Evolutionary conservation across 2,888 invertebrate genomes (phyloP).

Genomic region (Meteorus cinctellus): DNA sequence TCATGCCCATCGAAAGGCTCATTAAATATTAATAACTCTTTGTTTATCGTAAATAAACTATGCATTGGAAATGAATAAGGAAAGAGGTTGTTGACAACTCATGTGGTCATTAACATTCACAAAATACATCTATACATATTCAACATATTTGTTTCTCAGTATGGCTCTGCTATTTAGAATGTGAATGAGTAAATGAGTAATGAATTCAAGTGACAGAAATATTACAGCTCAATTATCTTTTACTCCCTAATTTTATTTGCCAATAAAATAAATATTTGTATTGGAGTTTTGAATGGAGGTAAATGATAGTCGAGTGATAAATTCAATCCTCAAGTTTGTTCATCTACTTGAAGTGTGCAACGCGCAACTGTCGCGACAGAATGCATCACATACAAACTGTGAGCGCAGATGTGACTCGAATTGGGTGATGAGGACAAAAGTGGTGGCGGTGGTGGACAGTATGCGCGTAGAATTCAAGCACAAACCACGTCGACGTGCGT

Average conservation of each 20-base stretch:
- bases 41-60: too few species aligned
- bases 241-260: not conserved
- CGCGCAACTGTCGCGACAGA: constrained; percentile 2
- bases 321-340: not conserved
- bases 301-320: not conserved
- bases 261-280: not conserved
- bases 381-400: not conserved
- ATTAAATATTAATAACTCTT: too few species aligned
- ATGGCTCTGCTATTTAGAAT: too few species aligned
- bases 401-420: constrained; percentile 23
- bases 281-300: not conserved
- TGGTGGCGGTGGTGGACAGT: not conserved
- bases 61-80: too few species aligned
- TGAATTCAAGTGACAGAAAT: too few species aligned
- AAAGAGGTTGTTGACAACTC: too few species aligned
- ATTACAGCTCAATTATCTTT: not conserved
- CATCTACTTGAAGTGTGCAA: constrained; percentile 21
- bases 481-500: not conserved
- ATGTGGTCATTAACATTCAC: too few species aligned
- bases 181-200: too few species aligned
- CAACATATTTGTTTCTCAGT: too few species aligned
- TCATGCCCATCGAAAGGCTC: too few species aligned
- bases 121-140: too few species aligned
- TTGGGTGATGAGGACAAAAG: constrained; percentile 25
- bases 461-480: constrained; percentile 17